phyloP scores from a whole-genome alignment of 2,888 invertebrate genomes.

The Epirrhoe alternata region DNA sequence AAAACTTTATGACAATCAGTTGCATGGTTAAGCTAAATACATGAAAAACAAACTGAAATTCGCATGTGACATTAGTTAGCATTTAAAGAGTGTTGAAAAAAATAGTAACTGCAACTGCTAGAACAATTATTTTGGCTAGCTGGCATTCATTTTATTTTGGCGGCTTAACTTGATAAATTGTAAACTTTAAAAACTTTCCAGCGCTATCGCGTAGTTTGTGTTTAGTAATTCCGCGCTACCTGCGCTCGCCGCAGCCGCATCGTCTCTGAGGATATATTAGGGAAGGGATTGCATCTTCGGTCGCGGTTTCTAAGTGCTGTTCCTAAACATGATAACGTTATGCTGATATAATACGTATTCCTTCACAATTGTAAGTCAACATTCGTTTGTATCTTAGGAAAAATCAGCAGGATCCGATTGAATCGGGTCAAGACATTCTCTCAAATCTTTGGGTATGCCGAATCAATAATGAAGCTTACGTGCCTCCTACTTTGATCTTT shows the following conservation, averaged over 20 bases:
- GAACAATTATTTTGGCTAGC: neutral
- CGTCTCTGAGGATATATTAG: constrained; percentile 15
- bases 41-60: too few relatives aligned
- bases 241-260: constrained; percentile 12
- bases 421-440: too few relatives aligned
- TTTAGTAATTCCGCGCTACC: constrained; percentile 12
- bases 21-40: too few relatives aligned
- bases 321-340: neutral
- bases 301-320: constrained; percentile 10
- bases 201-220: constrained; percentile 12
- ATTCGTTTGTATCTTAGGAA: too few relatives aligned
- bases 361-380: neutral
- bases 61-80: too few relatives aligned
- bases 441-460: too few relatives aligned
- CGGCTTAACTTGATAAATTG: neutral
- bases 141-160: neutral
- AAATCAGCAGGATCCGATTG: too few relatives aligned
- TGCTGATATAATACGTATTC: neutral
- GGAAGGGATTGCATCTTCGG: constrained; percentile 12
- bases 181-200: constrained; percentile 11
- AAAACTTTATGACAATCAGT: too few relatives aligned
- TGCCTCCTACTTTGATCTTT: too few relatives aligned
- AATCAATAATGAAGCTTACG: too few relatives aligned
- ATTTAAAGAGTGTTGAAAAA: too few relatives aligned
- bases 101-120: too few relatives aligned